Conservation (phyloP, 2,797 vertebrate species). For the Paratrypauchen microcephalus region DNA sequence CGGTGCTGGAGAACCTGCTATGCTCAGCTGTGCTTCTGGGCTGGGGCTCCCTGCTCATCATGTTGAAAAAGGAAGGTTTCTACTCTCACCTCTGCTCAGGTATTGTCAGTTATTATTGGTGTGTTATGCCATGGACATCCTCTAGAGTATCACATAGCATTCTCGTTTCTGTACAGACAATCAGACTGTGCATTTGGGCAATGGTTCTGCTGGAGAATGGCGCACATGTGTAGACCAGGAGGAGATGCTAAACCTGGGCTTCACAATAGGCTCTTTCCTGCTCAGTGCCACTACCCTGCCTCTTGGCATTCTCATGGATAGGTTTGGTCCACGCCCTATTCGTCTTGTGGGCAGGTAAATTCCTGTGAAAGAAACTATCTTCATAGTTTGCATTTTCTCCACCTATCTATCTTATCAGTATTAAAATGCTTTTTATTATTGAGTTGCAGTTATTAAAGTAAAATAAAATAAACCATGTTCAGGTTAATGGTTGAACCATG, state of each 20-base stretch:
- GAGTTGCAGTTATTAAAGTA: background rate
- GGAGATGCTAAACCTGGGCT: slow-evolving; percentile 89
- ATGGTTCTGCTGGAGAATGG: slow-evolving; percentile 40
- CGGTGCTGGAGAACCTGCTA: slow-evolving; percentile 87
- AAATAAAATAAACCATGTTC: background rate
- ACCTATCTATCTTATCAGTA: too few species aligned
- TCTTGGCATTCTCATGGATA: slow-evolving; percentile 82
- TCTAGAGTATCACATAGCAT: background rate
- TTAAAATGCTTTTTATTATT: too few species aligned
- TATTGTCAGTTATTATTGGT: background rate
- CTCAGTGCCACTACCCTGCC: slow-evolving; percentile 89
- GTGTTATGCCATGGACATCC: background rate
- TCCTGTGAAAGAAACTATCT: background rate
- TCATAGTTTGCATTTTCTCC: too few species aligned
- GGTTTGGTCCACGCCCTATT: slow-evolving; percentile 83
- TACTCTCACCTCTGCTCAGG: slow-evolving; percentile 86
- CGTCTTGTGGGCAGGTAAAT: slow-evolving; percentile 88
- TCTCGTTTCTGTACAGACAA: slow-evolving; percentile 58
- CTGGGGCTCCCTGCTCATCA: slow-evolving; percentile 91
- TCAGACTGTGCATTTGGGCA: slow-evolving; percentile 27
- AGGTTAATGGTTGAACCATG: background rate
- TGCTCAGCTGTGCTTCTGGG: slow-evolving; percentile 90
- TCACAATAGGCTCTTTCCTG: slow-evolving; percentile 89
- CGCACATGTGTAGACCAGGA: slow-evolving; percentile 84
- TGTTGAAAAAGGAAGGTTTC: slow-evolving; percentile 88